phyloP scores from a whole-genome alignment of 2,113 vertebrate species.

The Nestor notabilis region DNA sequence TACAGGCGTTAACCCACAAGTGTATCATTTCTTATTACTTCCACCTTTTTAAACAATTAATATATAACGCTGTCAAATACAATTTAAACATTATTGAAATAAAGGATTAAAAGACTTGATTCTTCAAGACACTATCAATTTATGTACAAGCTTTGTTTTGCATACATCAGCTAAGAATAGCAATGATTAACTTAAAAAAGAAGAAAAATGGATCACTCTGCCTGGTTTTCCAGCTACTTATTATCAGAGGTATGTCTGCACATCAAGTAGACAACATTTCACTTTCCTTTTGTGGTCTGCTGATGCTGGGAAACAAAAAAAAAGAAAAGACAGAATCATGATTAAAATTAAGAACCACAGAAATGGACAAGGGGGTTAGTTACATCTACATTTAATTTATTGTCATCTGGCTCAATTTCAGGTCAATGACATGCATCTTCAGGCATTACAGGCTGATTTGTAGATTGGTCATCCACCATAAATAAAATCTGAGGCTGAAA shows the following conservation, averaged over 20 bases:
- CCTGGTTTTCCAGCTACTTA: neutral
- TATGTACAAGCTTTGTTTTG: neutral
- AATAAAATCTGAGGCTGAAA: neutral
- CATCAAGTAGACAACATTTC: neutral
- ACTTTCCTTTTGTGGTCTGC: neutral
- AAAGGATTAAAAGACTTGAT: neutral
- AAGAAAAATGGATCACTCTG: neutral
- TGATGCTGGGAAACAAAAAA: neutral
- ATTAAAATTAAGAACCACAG: neutral
- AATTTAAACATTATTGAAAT: neutral
- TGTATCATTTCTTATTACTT: rapidly evolving
- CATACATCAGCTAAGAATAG: neutral
- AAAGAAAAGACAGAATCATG: neutral
- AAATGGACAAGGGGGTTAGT: neutral
- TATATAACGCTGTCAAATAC: neutral
- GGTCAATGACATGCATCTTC: neutral
- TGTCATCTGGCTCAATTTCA: neutral
- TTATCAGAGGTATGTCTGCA: neutral
- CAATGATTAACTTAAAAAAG: neutral
- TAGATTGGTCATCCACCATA: neutral
- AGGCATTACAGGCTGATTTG: neutral
- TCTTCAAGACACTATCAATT: neutral
- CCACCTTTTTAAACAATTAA: neutral
- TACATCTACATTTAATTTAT: neutral
- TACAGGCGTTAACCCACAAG: neutral